Base-by-base conservation (phyloP, 2,888 invertebrate species). In the Drosophila incognita region DNA sequence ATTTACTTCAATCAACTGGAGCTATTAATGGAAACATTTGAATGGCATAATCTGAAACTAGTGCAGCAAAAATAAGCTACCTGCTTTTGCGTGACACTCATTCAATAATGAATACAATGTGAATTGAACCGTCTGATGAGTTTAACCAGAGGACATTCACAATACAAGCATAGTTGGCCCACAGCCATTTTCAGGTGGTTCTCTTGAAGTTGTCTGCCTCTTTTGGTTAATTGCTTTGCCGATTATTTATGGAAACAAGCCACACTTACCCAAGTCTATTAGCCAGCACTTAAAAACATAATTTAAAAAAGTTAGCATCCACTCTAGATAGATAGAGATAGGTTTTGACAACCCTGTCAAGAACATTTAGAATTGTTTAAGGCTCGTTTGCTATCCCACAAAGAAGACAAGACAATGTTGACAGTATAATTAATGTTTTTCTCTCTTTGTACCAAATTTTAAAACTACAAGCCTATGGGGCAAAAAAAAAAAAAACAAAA, bases 61-160 rank as follows among this genome's bases (percentile, higher is more conserved):
- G 48, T 62, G 52, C 72, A 72, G 71, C 74, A 65, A 87, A 76
- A 76, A 78, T 69, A 76, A 76, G 79, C 82, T 70, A 81, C 81
- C 70, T 73, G 74, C 82, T 76, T 76, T 80, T 87, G 72, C 87
- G 85, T 85, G 87, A 82, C 78, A 74, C 58, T 69, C 76, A 89
- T 76, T 66, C 62, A 59, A 68, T 56, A 68, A 61, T 62, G 33
- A 51, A 63, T 8, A 52, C 11, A 33, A 31, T 54, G 46, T 64
- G 35, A 53, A 53, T 31, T 46, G n/a, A 15, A 18, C 11, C 2
- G 0, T 42, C 42, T 27, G 31, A 10, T 2, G 13, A 36, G 36
- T 42, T 7, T 18, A 13, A 18, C 24, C 27, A 49, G 29, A 40
- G 18, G n/a, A 46, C 36, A 18, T 27, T 11, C 1, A 35, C 0